Percentiles rank a stretch among this genome's conserved stretches.
These are phyloP conservation scores for Eublepharis macularius DNA, from an alignment of 2,113 vertebrate genomes.

Conservation along the genomic window DNA sequence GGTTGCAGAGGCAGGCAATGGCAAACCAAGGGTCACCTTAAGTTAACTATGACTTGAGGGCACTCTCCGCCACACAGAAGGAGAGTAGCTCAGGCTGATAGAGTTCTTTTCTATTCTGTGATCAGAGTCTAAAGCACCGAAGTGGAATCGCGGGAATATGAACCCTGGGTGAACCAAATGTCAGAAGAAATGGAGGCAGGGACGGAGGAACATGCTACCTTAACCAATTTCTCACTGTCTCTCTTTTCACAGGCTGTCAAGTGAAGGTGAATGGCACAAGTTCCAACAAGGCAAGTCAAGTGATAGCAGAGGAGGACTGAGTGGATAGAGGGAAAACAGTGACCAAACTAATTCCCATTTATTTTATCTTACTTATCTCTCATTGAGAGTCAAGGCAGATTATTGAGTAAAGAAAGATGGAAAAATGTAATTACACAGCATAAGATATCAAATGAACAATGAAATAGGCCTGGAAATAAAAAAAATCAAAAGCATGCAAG, in stretches of 20 bases:
- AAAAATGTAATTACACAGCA: too few relatives aligned
- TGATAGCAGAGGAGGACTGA: background rate
- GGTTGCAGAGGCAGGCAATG: too few relatives aligned
- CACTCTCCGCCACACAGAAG: too few relatives aligned
- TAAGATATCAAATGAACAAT: too few relatives aligned
- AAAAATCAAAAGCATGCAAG: too few relatives aligned
- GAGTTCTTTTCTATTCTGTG: background rate
- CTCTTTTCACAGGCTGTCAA: background rate
- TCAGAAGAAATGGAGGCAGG: background rate
- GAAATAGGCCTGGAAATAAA: too few relatives aligned
- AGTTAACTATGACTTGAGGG: too few relatives aligned
- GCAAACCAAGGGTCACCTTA: too few relatives aligned
- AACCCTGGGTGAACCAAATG: background rate
- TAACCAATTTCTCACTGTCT: background rate
- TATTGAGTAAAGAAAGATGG: too few relatives aligned
- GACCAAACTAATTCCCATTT: background rate
- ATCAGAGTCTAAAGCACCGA: background rate
- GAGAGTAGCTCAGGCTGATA: background rate
- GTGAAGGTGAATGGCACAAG: background rate
- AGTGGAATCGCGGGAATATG: background rate
- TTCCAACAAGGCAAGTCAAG: background rate
- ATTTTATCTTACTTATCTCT: too few relatives aligned
- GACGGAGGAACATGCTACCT: background rate
- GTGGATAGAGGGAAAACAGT: background rate
- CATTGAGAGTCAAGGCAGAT: too few relatives aligned